Base-by-base conservation (phyloP, 2,888 invertebrate genomes). In the Phaedon cochleariae region DNA sequence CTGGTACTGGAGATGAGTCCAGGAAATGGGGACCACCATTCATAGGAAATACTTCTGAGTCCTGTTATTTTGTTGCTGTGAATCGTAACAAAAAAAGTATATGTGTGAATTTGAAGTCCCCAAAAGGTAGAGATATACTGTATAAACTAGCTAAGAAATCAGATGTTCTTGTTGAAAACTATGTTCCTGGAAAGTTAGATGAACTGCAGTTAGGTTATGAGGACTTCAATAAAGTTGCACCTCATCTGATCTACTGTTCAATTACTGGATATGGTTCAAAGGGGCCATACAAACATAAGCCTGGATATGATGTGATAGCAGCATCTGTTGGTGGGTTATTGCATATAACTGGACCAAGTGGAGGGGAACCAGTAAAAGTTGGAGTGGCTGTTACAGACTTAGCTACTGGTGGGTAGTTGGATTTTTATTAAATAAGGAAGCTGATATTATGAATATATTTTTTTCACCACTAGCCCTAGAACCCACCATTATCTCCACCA, bases 271-370 rank as follows among this genome's bases (percentile, higher is more conserved):
- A 94, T 82, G 98, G 98, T 0, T 85, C 90, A 0, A 85, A 87
- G 22, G 98, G 98, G 0, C 97, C 96, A 0, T 97, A 97, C 83
- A 85, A 88, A 2, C 86, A 88, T 20, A 90, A 92, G 74, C 95
- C 96, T n/a, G 98, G 98, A 73, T 98, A 97, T 83, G 98, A 98
- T 85, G 95, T 96, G 0, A 95, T 98, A 73, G 97, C 96, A 0
- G 92, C 96, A 12, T 97, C 97, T 0, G 87, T 96, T 75, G 97
- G 96, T 2, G 98, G 98, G 0, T 85, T 98, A 0, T 77, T 98
- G 21, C 90, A 95, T 78, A 92, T 95, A 21, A 98, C 98, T 0
- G 98, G 98, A 0, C 90, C 94, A 53, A 86, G 86, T 73, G 85
- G 90, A 74, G 95, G 96, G 0, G 90, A 90, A 45, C 97, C 98